Conservation (phyloP, 2,113 vertebrate genomes). For the Uropsilus gracilis region DNA sequence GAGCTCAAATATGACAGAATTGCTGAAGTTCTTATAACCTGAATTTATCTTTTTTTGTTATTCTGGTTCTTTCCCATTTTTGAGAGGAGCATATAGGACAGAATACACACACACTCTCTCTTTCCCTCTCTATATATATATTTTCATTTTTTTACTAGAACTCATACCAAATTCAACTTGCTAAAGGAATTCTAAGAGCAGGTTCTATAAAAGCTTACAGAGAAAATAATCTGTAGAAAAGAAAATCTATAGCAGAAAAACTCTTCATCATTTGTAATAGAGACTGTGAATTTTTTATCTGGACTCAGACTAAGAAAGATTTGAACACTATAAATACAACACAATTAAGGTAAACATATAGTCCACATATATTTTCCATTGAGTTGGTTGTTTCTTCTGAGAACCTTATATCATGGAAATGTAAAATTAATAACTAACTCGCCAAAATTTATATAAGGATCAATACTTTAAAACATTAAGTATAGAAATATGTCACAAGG, state of each 20-base stretch:
- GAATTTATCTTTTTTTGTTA: not conserved
- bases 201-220: not conserved
- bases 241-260: not conserved
- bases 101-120: not conserved
- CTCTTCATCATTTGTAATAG: not conserved
- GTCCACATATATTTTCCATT: not conserved
- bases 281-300: not conserved
- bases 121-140: not conserved
- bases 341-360: not conserved
- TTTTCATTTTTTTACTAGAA: not conserved
- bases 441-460: not conserved
- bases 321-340: not conserved
- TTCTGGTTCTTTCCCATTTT: not conserved
- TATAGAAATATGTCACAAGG: not conserved
- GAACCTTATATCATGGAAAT: not conserved
- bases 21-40: not conserved
- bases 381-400: not conserved
- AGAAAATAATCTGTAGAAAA: not conserved
- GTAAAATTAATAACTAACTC: not conserved
- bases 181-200: not conserved
- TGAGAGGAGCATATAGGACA: accelerated
- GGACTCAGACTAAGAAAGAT: not conserved
- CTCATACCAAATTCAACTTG: not conserved
- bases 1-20: not conserved
- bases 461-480: not conserved